These are phyloP conservation scores for Monochamus saltuarius DNA, from an alignment of 1,140 invertebrate genomes.

Conservation along the genomic window DNA sequence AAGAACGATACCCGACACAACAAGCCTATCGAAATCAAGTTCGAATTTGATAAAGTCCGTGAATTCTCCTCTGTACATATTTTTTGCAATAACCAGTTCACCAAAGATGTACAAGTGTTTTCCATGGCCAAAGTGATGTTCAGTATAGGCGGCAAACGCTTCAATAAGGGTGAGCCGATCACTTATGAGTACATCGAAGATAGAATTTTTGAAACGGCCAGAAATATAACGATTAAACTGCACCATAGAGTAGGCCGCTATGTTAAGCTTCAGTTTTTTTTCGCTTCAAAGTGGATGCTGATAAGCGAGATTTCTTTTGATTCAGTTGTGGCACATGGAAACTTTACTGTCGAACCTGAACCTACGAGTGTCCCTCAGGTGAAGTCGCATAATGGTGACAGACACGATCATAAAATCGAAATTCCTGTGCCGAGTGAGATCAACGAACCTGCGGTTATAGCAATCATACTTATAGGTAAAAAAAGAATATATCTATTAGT, in stretches of 20 bases:
- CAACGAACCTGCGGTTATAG: slow-evolving; percentile 76
- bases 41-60: slow-evolving; percentile 84
- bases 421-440: slow-evolving; percentile 67
- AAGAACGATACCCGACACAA: slow-evolving; percentile 72
- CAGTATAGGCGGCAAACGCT: slow-evolving; percentile 68
- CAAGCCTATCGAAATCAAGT: slow-evolving; percentile 73
- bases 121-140: slow-evolving; percentile 64
- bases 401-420: slow-evolving; percentile 54
- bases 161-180: slow-evolving; percentile 64
- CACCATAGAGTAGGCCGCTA: slow-evolving; percentile 73
- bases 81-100: slow-evolving; percentile 80
- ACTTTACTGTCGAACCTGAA: slow-evolving; percentile 65
- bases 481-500: background rate
- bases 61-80: slow-evolving; percentile 85
- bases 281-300: slow-evolving; percentile 83
- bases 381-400: slow-evolving; percentile 51
- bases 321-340: slow-evolving; percentile 72
- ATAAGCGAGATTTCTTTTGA: slow-evolving; percentile 84
- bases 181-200: slow-evolving; percentile 59
- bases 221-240: slow-evolving; percentile 72
- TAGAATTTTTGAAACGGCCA: slow-evolving; percentile 63
- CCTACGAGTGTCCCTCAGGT: slow-evolving; percentile 46
- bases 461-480: slow-evolving; percentile 75
- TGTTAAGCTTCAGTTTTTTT: slow-evolving; percentile 76
- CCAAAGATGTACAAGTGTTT: slow-evolving; percentile 74